phyloP scores from a whole-genome alignment of 2,888 invertebrate species.

The Elegia similella region DNA sequence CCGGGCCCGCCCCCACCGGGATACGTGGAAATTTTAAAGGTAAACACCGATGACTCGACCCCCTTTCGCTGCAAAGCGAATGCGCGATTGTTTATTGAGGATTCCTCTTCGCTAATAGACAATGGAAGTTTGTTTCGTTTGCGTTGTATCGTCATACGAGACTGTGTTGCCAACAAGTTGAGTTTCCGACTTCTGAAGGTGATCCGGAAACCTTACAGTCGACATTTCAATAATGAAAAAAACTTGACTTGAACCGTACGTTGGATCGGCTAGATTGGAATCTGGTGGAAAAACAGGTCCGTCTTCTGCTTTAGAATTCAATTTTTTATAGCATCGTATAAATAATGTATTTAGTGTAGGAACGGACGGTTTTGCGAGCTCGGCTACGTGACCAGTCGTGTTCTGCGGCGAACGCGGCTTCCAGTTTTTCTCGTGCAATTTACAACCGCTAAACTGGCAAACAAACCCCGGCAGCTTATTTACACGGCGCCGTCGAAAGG shows the following conservation, averaged over 20 bases:
- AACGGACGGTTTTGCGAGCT: slow-evolving; percentile 17
- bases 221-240: slow-evolving; percentile 10
- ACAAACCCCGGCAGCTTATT: slow-evolving; percentile 68
- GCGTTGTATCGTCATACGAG: slow-evolving; percentile 15
- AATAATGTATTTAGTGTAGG: slow-evolving; percentile 48
- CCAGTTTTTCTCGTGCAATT: slow-evolving; percentile 59
- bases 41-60: slow-evolving; percentile 45
- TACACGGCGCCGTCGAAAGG: slow-evolving; percentile 66
- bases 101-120: slow-evolving; percentile 24
- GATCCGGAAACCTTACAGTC: slow-evolving; percentile 10
- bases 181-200: slow-evolving; percentile 12
- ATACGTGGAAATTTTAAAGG: slow-evolving; percentile 42
- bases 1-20: slow-evolving; percentile 37
- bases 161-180: slow-evolving; percentile 9
- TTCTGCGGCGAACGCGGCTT: slow-evolving; percentile 27
- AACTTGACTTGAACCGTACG: slow-evolving; percentile 17
- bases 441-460: slow-evolving; percentile 68
- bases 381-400: slow-evolving; percentile 30
- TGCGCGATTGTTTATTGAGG: slow-evolving; percentile 36
- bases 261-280: background rate
- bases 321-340: slow-evolving; percentile 48
- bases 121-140: slow-evolving; percentile 19
- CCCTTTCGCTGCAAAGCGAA: slow-evolving; percentile 35
- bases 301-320: slow-evolving; percentile 29
- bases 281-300: slow-evolving; percentile 28